A percentile compares a stretch with the other conserved stretches of the same genome.
Evolutionary conservation across 2,113 vertebrate genomes (phyloP).

Genomic region (Anolis carolinensis): DNA sequence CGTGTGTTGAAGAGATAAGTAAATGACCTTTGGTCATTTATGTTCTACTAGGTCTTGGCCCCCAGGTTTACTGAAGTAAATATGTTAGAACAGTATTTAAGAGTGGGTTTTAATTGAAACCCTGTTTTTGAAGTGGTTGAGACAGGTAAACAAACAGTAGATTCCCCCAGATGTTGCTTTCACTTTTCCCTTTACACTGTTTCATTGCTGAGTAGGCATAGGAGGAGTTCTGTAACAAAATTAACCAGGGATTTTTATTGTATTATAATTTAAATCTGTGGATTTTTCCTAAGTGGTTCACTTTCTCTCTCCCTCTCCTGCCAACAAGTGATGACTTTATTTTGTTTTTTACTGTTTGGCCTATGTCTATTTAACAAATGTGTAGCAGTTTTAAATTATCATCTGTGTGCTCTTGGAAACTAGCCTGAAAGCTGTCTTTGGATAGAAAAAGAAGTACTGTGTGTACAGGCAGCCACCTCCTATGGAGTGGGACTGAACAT

Average conservation of each 20-base stretch:
- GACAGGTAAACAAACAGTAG: not conserved
- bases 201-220: not conserved
- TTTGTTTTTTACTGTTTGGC: conserved; percentile 11
- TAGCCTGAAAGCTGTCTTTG: not conserved
- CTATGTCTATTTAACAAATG: not conserved
- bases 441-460: not conserved
- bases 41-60: not conserved
- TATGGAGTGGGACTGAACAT: not conserved
- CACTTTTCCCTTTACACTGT: not conserved
- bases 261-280: conserved; percentile 10
- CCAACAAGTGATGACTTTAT: not conserved
- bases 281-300: not conserved
- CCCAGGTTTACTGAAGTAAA: not conserved
- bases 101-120: not conserved
- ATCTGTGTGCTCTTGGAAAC: not conserved
- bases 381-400: not conserved
- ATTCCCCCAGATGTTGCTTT: not conserved
- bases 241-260: conserved; percentile 30
- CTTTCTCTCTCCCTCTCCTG: not conserved
- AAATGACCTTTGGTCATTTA: not conserved
- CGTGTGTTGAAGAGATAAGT: not conserved
- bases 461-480: not conserved
- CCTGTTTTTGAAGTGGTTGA: not conserved
- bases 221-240: conserved; percentile 31
- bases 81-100: not conserved